Conservation (phyloP, 92 coral and sea anemone genomes). For the Desmophyllum pertusum region DNA sequence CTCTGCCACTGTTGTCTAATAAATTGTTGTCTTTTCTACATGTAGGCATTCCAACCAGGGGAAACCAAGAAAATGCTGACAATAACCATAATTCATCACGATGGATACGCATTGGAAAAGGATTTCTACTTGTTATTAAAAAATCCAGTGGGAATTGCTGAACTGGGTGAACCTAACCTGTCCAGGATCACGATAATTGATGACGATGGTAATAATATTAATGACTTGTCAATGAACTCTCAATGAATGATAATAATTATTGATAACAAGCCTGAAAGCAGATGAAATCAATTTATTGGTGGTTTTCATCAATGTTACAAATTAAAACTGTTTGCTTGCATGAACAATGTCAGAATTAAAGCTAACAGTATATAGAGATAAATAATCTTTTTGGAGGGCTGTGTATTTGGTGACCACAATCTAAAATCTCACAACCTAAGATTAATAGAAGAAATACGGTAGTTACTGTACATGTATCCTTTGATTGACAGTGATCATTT, state of each 20-base stretch:
- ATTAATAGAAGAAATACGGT: too few relatives aligned
- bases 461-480: too few relatives aligned
- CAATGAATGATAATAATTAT: background rate
- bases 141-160: constrained; percentile 63
- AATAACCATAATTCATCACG: constrained; percentile 56
- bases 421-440: too few relatives aligned
- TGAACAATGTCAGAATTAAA: too few relatives aligned
- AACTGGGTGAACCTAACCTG: constrained; percentile 82
- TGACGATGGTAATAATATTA: constrained; percentile 78
- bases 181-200: constrained; percentile 82
- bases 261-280: background rate
- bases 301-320: too few relatives aligned
- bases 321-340: too few relatives aligned
- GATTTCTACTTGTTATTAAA: constrained; percentile 79
- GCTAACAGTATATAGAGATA: too few relatives aligned
- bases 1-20: background rate
- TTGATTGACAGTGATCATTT: too few relatives aligned
- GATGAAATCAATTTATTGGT: too few relatives aligned
- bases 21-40: background rate
- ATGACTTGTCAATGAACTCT: too few relatives aligned
- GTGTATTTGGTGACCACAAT: too few relatives aligned
- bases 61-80: constrained; percentile 64
- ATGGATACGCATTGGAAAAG: constrained; percentile 65
- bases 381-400: too few relatives aligned
- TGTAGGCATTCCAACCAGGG: constrained; percentile 65